Base-by-base conservation (phyloP, 2,113 vertebrate genomes). In the Lamprologus sp. region DNA sequence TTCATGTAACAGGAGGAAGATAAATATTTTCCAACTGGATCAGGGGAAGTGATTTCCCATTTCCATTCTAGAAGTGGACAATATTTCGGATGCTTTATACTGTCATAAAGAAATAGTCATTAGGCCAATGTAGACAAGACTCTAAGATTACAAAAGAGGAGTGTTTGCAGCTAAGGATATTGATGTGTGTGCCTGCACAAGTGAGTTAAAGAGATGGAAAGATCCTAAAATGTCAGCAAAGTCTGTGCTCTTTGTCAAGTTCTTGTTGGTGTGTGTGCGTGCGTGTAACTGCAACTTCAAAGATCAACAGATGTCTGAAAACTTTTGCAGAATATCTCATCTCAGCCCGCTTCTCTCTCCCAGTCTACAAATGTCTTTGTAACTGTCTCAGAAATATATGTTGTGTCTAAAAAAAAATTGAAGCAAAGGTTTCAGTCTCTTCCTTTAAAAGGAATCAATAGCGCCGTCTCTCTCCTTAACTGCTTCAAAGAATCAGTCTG, bases 391-490 rank as follows among this genome's bases (percentile, higher is more conserved):
- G 82, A 90, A 91, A 89, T 88, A 81, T 79, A 82, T 83, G 81
- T 88, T 60, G 73, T 87, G 81, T 91, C 86, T 56, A 89, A 90
- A 83, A 55, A 31, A 35, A 42, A 49, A 60, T 9, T 73, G n/a
- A 51, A 79, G 70, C 65, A 84, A 88, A 40, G 49, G 80, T 86
- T 85, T 87, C 82, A 81, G 81, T 84, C 73, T 86, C 73, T 83
- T 92, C 23, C 26, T 93, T 94, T 93, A 89, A 93, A 93, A 84
- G 26, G 87, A 90, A 94, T 95, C 93, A 91, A 95, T 93, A 90
- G 65, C 40, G 56, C 77, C 49, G 80, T 92, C 86, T 93, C 84
- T 83, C 42, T 84, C 45, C 79, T 86, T 88, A 92, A 89, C 86
- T 19, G 89, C 90, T 89, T 91, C 86, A 91, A 94, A 94, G 86